Base-by-base conservation (phyloP, 1,140 invertebrate species). In the Calycopis cecrops region DNA sequence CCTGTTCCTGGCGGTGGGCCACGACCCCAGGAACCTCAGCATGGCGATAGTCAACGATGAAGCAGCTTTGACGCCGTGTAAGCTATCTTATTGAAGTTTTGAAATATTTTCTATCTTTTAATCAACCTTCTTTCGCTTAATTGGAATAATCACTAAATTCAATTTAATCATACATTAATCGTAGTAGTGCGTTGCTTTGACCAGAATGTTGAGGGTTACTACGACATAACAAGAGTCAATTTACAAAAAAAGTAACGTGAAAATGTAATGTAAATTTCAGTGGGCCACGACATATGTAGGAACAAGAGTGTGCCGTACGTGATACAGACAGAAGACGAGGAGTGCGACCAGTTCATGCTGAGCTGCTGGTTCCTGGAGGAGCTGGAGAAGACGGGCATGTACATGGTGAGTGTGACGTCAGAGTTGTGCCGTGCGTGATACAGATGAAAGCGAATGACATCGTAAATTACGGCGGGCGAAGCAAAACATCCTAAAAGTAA, bases 1-100 rank as follows among this genome's bases (percentile, higher is more conserved):
- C 0, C 97, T 97, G 76, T 94, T 96, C 81, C 63, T 93, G 33
- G 92, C 94, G 10, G 92, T 97, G 49, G 96, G 96, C 6, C 89
- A 91, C 18, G 93, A 96, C 61, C 94, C 95, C 0, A 90, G 90
- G 53, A 89, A 91, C 37, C 85, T 97, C 0, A 85, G 88, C 11
- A 64, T 98, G 10, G 95, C 91, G 0, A 82, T 98, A 0, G 92
- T 97, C 1, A 96, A 95, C 67, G 82, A 93, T 0, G 95, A 97
- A 79, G 88, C 89, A 3, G 60, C 72, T 0, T 71, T 63, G n/a
- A 88, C 76, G 8, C 64, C 71, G 57, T 62, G 81, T 85, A 70
- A 65, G 61, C 69, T 38, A 9, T 17, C 4, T 35, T 0, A 35
- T 21, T 11, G 12, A 35, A 1, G 12, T n/a, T 4, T 37, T 1